A percentile compares a stretch with the other conserved stretches of the same genome.
These are phyloP conservation scores for Brachyalestes nurse DNA, from an alignment of 2,797 vertebrate genomes.

Conservation along the genomic window DNA sequence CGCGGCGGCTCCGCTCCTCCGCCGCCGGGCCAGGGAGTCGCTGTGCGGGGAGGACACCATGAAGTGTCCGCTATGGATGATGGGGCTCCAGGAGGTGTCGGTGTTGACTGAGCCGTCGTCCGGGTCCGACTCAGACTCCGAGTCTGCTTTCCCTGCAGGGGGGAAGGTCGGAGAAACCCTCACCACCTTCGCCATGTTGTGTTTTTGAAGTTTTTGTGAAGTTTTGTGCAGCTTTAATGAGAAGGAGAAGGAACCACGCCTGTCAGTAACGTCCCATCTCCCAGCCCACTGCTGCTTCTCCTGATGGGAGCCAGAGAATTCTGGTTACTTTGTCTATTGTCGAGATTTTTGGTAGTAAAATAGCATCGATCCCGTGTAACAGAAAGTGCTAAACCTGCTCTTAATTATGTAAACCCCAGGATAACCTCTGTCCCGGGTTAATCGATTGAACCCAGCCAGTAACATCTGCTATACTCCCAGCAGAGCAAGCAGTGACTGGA, in stretches of 20 bases:
- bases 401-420: conserved; percentile 30
- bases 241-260: too few relatives aligned
- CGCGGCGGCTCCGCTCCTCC: conserved; percentile 69
- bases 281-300: too few relatives aligned
- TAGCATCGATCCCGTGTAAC: not conserved
- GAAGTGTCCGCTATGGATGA: conserved; percentile 98
- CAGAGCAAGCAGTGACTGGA: too few relatives aligned
- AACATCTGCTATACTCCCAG: too few relatives aligned
- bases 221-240: too few relatives aligned
- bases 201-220: conserved; percentile 49
- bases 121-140: conserved; percentile 84
- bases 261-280: too few relatives aligned
- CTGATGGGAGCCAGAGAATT: too few relatives aligned
- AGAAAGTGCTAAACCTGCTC: not conserved
- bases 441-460: not conserved
- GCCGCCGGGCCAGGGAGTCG: conserved; percentile 78
- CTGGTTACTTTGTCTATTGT: too few relatives aligned
- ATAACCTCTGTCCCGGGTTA: conserved; percentile 42
- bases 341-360: not conserved
- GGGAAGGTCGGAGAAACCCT: conserved; percentile 49
- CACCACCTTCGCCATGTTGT: conserved; percentile 54
- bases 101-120: conserved; percentile 51
- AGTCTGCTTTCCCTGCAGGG: conserved; percentile 65
- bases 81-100: conserved; percentile 24
- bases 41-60: conserved; percentile 97